Evolutionary conservation across 2,797 vertebrate genomes (phyloP), one percentile per base, ranked within the genome.

Genomic region (Sebastes variabilis): DNA sequence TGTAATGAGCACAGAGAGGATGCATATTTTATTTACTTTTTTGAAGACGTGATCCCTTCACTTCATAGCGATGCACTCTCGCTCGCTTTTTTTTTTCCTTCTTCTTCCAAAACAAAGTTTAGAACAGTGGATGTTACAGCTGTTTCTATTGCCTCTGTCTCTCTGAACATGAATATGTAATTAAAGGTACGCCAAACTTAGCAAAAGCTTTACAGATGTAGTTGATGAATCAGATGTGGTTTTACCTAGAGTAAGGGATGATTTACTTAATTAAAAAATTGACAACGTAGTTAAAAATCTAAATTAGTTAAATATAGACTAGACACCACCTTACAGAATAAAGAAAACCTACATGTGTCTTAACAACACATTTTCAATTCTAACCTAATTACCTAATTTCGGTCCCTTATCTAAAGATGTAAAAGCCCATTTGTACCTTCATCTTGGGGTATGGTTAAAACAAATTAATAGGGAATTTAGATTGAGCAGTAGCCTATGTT

Each of bases 21-120:
- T 93, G 93, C 92, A 95, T 95, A 94, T 95, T 95, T 94, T 92
- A 95, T 95, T 94, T 93, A 92, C 91, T 93, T 92, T 93, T 94
- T 92, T 92, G 92, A 95, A 94, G 92, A 90, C 76, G 81, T 92
- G 91, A 94, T 94, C 92, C 92, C 89, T 86, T 93, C 90, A 91
- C 91, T 93, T 93, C 90, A 85, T 83, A 92, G 92, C 81, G 42
- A 81, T 89, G 92, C 92, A 90, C 90, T 90, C 92, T 87, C 68
- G 24, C 88, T 91, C 84, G 64, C 79, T 61, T 32, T 54, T 84
- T 81, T 88, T 82, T 87, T 74, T 73, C 7, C 49, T 73, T 54
- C 46, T 87, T 85, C 86, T 86, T 87, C 86, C 83, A 77, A 94
- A 93, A 94, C 89, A 93, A 91, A 92, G 89, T 92, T 91, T 92